Evolutionary conservation across 2,888 invertebrate species (phyloP).

Genomic region (Lasiommata megera): DNA sequence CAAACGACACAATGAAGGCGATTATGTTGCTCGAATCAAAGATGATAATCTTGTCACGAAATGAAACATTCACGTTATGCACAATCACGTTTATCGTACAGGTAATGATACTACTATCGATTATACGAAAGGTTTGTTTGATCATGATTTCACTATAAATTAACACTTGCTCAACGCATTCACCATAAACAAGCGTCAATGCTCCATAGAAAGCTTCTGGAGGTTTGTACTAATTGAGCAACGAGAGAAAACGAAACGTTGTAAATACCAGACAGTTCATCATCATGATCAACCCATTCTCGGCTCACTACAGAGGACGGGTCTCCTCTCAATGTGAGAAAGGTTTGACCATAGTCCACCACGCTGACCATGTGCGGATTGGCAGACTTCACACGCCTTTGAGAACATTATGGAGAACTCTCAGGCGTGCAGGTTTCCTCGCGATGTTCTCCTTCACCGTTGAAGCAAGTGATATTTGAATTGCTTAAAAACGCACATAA

Average conservation of each 20-base stretch:
- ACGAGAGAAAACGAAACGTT: neutral
- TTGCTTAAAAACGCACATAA: too few species aligned
- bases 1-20: neutral
- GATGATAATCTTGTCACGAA: constrained; percentile 21
- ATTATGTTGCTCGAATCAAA: constrained; percentile 2
- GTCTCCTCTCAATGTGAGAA: too few species aligned
- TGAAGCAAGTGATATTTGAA: too few species aligned
- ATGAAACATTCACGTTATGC: constrained; percentile 12
- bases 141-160: neutral
- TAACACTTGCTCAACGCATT: too few species aligned
- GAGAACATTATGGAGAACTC: too few species aligned
- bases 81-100: constrained; percentile 12
- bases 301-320: too few species aligned
- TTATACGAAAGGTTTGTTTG: neutral
- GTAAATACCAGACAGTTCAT: neutral
- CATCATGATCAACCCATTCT: too few species aligned
- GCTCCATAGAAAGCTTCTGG: neutral
- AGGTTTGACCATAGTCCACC: too few species aligned
- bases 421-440: too few species aligned
- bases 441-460: too few species aligned
- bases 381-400: too few species aligned
- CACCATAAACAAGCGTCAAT: neutral
- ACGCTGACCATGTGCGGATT: too few species aligned
- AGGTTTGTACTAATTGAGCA: neutral
- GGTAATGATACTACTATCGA: neutral